These are phyloP conservation scores for Hypothenemus hampei DNA, from an alignment of 1,140 invertebrate species.

Conservation along the genomic window DNA sequence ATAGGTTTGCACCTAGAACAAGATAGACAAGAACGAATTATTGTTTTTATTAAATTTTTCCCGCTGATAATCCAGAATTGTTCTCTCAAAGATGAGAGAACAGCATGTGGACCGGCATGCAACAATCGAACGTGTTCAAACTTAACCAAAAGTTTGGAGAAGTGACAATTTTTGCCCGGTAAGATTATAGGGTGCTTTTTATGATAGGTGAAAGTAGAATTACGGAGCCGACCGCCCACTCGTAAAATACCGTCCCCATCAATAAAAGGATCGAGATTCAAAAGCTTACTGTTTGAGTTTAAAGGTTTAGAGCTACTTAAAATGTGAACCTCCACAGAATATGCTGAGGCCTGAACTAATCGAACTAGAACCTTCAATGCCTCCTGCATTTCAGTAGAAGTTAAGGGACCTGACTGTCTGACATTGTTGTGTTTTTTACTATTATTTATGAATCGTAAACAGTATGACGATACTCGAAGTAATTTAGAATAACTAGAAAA, in stretches of 20 bases:
- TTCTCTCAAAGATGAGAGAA: not conserved
- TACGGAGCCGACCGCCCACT: slow-evolving; percentile 32
- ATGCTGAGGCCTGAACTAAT: no score
- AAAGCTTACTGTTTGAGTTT: not conserved
- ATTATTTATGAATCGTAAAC: no score
- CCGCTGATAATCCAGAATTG: not conserved
- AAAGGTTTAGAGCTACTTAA: no score
- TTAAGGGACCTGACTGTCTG: no score
- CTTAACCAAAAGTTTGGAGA: not conserved
- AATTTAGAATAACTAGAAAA: no score
- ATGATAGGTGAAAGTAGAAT: slow-evolving; percentile 4
- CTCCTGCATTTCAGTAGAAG: no score
- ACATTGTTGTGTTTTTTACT: no score
- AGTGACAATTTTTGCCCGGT: not conserved
- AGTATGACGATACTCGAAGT: no score
- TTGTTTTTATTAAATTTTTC: not conserved
- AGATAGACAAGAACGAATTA: not conserved
- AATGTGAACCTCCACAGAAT: no score
- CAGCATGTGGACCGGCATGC: not conserved
- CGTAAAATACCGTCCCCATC: slow-evolving; percentile 32
- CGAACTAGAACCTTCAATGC: no score
- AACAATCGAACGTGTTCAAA: not conserved
- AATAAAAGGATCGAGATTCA: slow-evolving; percentile 19
- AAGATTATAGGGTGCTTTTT: slow-evolving; percentile 4
- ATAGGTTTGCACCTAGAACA: not conserved